phyloP scores from a whole-genome alignment of 2,888 invertebrate genomes.

The Archips crataeganus region DNA sequence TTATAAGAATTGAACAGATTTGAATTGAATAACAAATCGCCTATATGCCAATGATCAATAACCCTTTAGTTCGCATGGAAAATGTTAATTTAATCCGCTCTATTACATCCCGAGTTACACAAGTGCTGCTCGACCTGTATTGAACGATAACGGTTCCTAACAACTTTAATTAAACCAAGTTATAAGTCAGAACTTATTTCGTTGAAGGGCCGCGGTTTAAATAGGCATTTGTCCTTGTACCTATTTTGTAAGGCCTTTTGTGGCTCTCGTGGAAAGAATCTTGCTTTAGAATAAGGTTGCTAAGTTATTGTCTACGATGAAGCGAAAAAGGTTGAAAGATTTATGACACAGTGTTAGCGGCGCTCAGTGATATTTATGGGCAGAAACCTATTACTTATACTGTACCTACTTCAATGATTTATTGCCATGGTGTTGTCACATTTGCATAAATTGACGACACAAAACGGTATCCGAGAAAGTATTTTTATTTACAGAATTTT shows the following conservation, averaged over 20 bases:
- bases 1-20: slow-evolving; percentile 3
- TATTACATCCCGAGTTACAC: slow-evolving; percentile 16
- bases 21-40: neutral
- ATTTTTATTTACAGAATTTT: neutral
- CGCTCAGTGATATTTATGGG: slow-evolving; percentile 41
- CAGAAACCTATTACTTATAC: slow-evolving; percentile 28
- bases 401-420: slow-evolving; percentile 11
- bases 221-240: slow-evolving; percentile 14
- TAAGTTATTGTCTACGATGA: slow-evolving; percentile 32
- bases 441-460: slow-evolving; percentile 15
- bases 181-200: slow-evolving; percentile 13
- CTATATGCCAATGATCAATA: slow-evolving; percentile 10
- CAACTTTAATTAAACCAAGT: slow-evolving; percentile 35
- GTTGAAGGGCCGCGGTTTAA: neutral
- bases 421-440: slow-evolving; percentile 2
- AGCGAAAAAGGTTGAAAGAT: slow-evolving; percentile 37
- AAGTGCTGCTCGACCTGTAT: slow-evolving; percentile 24
- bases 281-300: slow-evolving; percentile 17
- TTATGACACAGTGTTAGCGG: slow-evolving; percentile 32
- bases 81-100: slow-evolving; percentile 23
- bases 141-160: slow-evolving; percentile 24
- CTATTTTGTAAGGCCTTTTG: slow-evolving; percentile 22
- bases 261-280: neutral
- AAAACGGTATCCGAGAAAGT: neutral
- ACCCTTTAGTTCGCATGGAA: slow-evolving; percentile 4